phyloP scores from a whole-genome alignment of 2,113 vertebrate species.

The Pomatostomus ruficeps region DNA sequence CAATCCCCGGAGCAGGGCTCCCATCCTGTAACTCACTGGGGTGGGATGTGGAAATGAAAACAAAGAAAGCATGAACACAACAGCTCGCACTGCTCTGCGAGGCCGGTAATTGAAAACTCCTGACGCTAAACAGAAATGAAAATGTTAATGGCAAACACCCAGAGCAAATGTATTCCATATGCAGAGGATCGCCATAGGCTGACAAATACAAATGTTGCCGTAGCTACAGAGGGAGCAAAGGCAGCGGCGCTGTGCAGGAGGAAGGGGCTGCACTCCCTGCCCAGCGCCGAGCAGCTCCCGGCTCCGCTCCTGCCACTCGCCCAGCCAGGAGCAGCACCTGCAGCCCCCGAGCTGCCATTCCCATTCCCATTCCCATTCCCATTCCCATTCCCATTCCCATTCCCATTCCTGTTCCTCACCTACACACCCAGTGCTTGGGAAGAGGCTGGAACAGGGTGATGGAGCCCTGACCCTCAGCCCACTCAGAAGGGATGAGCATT shows the following conservation, averaged over 20 bases:
- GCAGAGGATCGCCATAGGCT: constrained; percentile 30
- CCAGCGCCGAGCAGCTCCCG: accelerated
- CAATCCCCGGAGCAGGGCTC: background rate
- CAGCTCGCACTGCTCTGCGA: constrained; percentile 10
- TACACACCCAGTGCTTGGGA: accelerated
- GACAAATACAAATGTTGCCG: constrained; percentile 54
- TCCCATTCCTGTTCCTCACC: background rate
- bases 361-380: background rate
- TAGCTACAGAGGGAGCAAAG: background rate
- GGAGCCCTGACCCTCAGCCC: background rate
- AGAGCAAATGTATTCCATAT: constrained; percentile 70
- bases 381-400: background rate
- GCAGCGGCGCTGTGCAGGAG: background rate
- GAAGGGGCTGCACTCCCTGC: background rate
- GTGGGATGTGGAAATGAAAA: constrained; percentile 51
- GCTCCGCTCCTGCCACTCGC: background rate
- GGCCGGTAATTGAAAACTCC: constrained; percentile 61
- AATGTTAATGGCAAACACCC: constrained; percentile 70
- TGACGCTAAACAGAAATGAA: constrained; percentile 73
- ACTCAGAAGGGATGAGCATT: background rate
- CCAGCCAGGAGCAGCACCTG: background rate
- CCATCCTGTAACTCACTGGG: background rate
- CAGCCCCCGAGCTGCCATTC: background rate
- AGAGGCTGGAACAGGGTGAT: accelerated
- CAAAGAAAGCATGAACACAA: constrained; percentile 48